Evolutionary conservation across 2,888 invertebrate genomes (phyloP), one percentile per base, ranked within the genome.

Genomic region (Agrochola lychnidis): DNA sequence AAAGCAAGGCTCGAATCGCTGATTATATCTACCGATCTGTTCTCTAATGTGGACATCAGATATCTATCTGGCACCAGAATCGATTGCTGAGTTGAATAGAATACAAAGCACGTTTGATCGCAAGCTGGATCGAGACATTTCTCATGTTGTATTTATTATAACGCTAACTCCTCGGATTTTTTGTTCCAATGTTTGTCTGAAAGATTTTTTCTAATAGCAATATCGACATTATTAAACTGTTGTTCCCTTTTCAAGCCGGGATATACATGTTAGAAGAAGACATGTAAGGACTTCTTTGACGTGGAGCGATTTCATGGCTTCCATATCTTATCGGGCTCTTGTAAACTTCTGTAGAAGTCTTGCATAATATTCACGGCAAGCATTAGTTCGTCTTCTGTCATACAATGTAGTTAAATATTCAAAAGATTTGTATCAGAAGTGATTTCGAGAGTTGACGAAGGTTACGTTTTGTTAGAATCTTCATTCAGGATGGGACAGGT

Each of bases 81-180:
- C 57, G 61, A 73, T 73, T 70, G 30, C 68, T 40, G n/a, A 51
- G 42, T 69, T 73, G 73, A 69, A 79, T 79, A 68, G 79, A 81
- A 83, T 71, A 71, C 70, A 71, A 61, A 83, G 48, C 83, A 83
- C 74, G 72, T 81, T 81, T 70, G 59, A 76, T 61, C 57, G 36
- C 16, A 57, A 61, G 36, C 64, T 61, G 56, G 51, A 61, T 66
- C 36, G 25, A 45, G 19, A 40, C n/a, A 19, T 56, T 64, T 71
- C 59, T 72, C 78, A 68, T 71, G 40, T 68, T 42, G 68, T 71
- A 59, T 82, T 71, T 61, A 69, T 81, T 77, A 68, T 70, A 30
- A 51, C 22, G 2, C 22, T 30, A 22, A 30, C 22, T 36, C 16
- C 36, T 22, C 40, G n/a, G 45, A n/a, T 30, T 56, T 48, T 67